phyloP scores from a whole-genome alignment of 2,797 vertebrate species.

The Artibeus lituratus region DNA sequence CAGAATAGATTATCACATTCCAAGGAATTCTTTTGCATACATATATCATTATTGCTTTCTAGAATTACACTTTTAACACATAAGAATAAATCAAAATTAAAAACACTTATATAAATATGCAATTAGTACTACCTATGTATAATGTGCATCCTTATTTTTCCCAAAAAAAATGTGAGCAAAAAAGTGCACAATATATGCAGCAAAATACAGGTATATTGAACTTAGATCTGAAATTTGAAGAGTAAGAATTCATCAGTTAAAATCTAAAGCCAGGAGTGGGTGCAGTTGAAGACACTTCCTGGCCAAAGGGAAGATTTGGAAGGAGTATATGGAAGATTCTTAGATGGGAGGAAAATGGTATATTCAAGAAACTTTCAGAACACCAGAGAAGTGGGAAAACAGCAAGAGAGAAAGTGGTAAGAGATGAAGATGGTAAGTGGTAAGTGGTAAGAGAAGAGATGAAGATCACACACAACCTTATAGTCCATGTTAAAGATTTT shows the following conservation, averaged over 20 bases:
- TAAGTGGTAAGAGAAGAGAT: not conserved
- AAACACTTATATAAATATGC: too few species aligned
- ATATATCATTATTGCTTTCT: too few species aligned
- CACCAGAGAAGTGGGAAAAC: not conserved
- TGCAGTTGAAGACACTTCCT: not conserved
- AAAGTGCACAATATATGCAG: too few species aligned
- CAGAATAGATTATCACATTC: too few species aligned
- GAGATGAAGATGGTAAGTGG: not conserved
- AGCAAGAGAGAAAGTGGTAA: not conserved
- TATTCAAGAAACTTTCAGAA: constrained; percentile 5
- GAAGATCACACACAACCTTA: not conserved
- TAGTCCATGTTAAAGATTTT: not conserved
- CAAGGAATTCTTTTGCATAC: too few species aligned
- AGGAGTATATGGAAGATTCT: not conserved
- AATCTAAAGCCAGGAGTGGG: not conserved
- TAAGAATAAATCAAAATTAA: too few species aligned
- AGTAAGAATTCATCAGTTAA: not conserved
- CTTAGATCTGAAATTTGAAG: not conserved
- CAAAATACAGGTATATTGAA: not conserved
- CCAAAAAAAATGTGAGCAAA: too few species aligned
- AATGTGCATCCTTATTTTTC: too few species aligned
- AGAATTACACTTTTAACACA: too few species aligned
- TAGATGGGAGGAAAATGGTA: not conserved
- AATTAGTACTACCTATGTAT: too few species aligned
- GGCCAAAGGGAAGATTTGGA: not conserved